phyloP scores from a whole-genome alignment of 1,140 invertebrate genomes.

The Stegodyphus dumicola region DNA sequence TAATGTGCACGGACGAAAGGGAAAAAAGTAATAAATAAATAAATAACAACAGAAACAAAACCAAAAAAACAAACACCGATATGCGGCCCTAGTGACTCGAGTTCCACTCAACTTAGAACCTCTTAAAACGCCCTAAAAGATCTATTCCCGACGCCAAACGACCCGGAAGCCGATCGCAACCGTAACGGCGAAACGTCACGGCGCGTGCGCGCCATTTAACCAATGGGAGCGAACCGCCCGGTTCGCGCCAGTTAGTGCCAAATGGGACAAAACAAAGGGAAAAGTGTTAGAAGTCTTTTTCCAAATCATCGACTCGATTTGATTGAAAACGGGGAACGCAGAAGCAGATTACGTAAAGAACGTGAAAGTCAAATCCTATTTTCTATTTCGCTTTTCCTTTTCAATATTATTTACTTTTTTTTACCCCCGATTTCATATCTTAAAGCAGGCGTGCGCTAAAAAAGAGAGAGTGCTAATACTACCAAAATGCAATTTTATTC shows the following conservation, averaged over 20 bases:
- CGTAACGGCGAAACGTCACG: slow-evolving; percentile 50
- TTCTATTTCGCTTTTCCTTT: slow-evolving; percentile 23
- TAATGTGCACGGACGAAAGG: not conserved
- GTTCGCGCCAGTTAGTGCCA: slow-evolving; percentile 59
- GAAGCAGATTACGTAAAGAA: slow-evolving; percentile 50
- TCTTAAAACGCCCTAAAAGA: slow-evolving; percentile 61
- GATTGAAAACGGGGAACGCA: slow-evolving; percentile 51
- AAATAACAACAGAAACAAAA: slow-evolving; percentile 23
- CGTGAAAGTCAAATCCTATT: slow-evolving; percentile 55
- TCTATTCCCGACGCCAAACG: slow-evolving; percentile 55
- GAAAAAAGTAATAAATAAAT: slow-evolving; percentile 48
- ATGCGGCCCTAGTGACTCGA: slow-evolving; percentile 54
- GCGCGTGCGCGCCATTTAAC: slow-evolving; percentile 60
- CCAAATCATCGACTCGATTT: slow-evolving; percentile 59
- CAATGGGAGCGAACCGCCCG: slow-evolving; percentile 49
- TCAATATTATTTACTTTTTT: not conserved
- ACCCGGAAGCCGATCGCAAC: slow-evolving; percentile 57
- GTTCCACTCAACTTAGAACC: slow-evolving; percentile 51
- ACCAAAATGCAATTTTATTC: slow-evolving; percentile 26
- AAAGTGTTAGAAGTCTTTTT: slow-evolving; percentile 56
- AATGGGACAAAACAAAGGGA: slow-evolving; percentile 52
- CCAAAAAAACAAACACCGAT: slow-evolving; percentile 39
- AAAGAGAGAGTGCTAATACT: slow-evolving; percentile 30
- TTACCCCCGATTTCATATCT: not conserved
- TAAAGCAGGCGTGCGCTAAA: too few relatives aligned